Evolutionary conservation across 1,140 invertebrate species (phyloP), one percentile per base, ranked within the genome.

Genomic region (Brachionus plicatilis): DNA sequence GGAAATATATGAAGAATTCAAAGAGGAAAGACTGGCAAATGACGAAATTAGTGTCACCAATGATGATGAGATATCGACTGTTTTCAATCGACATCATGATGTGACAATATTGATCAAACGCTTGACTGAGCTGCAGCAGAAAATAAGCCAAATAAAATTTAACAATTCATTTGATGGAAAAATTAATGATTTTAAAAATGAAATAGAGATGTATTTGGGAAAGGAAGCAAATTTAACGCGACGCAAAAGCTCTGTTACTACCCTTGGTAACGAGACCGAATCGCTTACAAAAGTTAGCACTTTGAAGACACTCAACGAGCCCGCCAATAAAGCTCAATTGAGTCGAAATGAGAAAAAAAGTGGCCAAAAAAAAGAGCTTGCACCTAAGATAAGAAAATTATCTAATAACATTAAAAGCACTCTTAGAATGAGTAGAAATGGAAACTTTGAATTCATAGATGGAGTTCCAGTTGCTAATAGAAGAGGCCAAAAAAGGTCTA

Each of bases 381-480:
- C 41, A 8, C 72, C 72, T 12, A 47, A 29, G 27, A 76, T 76
- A 14, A 33, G 11, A 47, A 76, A 76, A 27, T 24, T 76, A 76
- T 50, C 72, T 12, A 76, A 50, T 29, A 43, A 76, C 27, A 76
- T 76, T 12, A 47, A 50, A 50, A 47, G 20, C 14, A 50, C 20
- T 0, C 43, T 76, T 11, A 72, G 37, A 47, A 3, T 72, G 9
- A 76, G 45, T 50, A 76, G 72, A 76, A 20, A 50, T 27, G 72
- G 33, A 33, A 76, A 76, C 50, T 76, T 76, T 37, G 53, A 65
- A 45, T 82, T 82, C 27, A 27, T 65, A 11, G 66, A 82, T 65
- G 79, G 79, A 24, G 20, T 82, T 8, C 79, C 79, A 47, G 79
- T 82, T 14, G 79, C 20, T 12, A 82, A 82, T 66, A 12, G 65